A percentile compares a stretch with the other conserved stretches of the same genome.
Evolutionary conservation across 2,797 vertebrate species (phyloP).

Genomic region (Cyprinella venusta): DNA sequence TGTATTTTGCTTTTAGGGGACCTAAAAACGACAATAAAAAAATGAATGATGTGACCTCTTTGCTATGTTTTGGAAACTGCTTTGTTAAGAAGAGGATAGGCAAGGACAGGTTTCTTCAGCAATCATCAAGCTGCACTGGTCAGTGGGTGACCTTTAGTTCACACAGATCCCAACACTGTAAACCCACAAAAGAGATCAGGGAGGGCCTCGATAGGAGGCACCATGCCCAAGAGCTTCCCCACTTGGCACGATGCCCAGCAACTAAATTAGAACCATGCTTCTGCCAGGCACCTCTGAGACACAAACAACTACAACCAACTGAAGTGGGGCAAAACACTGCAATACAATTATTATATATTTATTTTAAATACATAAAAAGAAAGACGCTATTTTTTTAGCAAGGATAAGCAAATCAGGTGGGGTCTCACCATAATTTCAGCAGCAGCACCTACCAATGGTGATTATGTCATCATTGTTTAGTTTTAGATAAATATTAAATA

Average conservation of each 20-base stretch:
- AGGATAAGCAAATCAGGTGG: too few species aligned
- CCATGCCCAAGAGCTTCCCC: constrained; percentile 55
- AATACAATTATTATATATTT: too few species aligned
- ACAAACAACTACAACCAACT: constrained; percentile 48
- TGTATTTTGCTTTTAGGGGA: too few species aligned
- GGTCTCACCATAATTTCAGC: too few species aligned
- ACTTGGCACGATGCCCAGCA: constrained; percentile 44
- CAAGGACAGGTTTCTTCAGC: neutral
- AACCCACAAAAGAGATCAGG: constrained; percentile 8
- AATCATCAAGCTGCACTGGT: constrained; percentile 21
- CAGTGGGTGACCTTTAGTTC: neutral
- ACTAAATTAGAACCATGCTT: constrained; percentile 55
- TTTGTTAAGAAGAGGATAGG: neutral
- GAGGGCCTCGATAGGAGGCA: constrained; percentile 36
- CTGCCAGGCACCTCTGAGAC: constrained; percentile 46
- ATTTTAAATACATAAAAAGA: too few species aligned
- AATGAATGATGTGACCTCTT: neutral
- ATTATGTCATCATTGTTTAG: neutral
- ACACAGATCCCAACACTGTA: neutral
- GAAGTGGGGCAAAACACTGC: neutral
- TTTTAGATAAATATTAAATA: neutral
- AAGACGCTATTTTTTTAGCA: too few species aligned
- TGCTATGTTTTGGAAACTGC: neutral
- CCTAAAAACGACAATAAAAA: neutral
- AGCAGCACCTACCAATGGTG: too few species aligned